phyloP scores from a whole-genome alignment of 64 coral and sea anemone species.

The Orbicella faveolata region DNA sequence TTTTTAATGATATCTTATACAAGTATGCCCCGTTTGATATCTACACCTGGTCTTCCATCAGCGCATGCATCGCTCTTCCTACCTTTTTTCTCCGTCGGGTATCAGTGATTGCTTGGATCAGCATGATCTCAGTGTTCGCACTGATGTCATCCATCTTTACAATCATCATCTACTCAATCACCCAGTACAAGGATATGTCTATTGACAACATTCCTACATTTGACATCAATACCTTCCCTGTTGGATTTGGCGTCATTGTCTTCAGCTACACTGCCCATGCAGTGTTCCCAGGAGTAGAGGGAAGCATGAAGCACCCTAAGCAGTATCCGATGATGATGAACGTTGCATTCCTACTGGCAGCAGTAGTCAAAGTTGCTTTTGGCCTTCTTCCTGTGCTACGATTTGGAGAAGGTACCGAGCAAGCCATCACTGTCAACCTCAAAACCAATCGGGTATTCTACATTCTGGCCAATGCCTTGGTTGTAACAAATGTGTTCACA shows the following conservation, averaged over 20 bases:
- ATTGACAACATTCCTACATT: conserved; percentile 71
- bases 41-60: conserved; percentile 70
- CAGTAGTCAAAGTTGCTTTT: conserved; percentile 57
- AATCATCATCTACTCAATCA: conserved; percentile 74
- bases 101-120: conserved; percentile 92
- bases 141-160: conserved; percentile 66
- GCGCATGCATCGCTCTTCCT: conserved; percentile 70
- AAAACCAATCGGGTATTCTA: conserved; percentile 41
- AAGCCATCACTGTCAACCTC: conserved; percentile 88
- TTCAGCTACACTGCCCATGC: conserved; percentile 83
- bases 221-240: conserved; percentile 54
- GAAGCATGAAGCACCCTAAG: conserved; percentile 70
- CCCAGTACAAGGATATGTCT: conserved; percentile 62
- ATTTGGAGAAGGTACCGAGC: conserved; percentile 66
- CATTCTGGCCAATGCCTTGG: conserved; percentile 73
- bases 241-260: conserved; percentile 91
- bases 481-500: conserved; percentile 79
- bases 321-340: conserved; percentile 95
- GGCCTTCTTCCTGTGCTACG: conserved; percentile 73
- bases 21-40: conserved; percentile 56
- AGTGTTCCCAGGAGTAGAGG: conserved; percentile 84
- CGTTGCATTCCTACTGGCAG: conserved; percentile 67
- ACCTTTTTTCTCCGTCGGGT: conserved; percentile 75
- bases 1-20: conserved; percentile 62
- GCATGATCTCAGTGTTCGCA: conserved; percentile 86